A percentile compares a stretch with the other conserved stretches of the same genome.
Evolutionary conservation across 92 coral and sea anemone species (phyloP).

Genomic region (Porites divaricata): DNA sequence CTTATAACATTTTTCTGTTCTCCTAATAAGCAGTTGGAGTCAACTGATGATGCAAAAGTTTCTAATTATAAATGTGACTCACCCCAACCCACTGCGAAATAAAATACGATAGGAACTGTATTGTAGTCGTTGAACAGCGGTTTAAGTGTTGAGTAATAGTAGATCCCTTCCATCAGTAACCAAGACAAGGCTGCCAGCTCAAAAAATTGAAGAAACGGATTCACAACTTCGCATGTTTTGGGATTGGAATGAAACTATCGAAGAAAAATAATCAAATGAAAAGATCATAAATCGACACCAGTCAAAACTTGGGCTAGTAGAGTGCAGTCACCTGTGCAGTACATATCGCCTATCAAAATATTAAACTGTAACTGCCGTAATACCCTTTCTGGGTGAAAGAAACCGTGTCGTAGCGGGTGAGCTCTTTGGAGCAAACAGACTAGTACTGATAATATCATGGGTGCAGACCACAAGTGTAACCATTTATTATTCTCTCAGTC

Average conservation of each 20-base stretch:
- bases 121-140: constrained; percentile 75
- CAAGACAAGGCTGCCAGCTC: constrained; percentile 85
- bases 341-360: too few relatives aligned
- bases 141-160: constrained; percentile 69
- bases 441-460: too few relatives aligned
- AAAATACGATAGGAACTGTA: constrained; percentile 70
- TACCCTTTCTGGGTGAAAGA: too few relatives aligned
- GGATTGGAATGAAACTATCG: constrained; percentile 62
- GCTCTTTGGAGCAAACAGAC: too few relatives aligned
- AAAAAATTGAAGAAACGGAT: constrained; percentile 81
- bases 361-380: too few relatives aligned
- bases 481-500: too few relatives aligned
- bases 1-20: too few relatives aligned
- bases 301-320: neutral
- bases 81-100: constrained; percentile 90
- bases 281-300: neutral
- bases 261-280: neutral
- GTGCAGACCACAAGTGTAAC: too few relatives aligned
- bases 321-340: too few relatives aligned
- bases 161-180: constrained; percentile 81
- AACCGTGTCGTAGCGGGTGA: too few relatives aligned
- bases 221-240: constrained; percentile 75
- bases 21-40: too few relatives aligned
- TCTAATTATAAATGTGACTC: constrained; percentile 1
- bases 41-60: too few relatives aligned